A percentile compares a stretch with the other conserved stretches of the same genome.
phyloP scores from a whole-genome alignment of 2,113 vertebrate species.

The Strigops habroptila region DNA sequence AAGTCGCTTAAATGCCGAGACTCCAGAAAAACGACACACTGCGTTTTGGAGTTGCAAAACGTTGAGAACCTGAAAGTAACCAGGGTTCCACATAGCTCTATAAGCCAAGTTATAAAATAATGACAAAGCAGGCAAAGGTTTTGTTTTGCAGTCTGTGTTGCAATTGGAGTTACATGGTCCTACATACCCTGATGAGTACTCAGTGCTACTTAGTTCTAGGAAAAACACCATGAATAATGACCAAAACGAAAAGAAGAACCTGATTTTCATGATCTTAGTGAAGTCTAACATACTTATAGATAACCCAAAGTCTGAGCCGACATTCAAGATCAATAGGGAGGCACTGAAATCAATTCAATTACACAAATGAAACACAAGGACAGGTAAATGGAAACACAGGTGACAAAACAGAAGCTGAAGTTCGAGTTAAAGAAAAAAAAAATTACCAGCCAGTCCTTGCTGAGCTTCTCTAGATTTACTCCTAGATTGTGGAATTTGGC shows the following conservation, averaged over 20 bases:
- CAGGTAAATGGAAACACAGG: background rate
- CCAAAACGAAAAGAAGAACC: background rate
- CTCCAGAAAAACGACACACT: background rate
- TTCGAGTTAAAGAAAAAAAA: background rate
- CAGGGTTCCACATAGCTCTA: background rate
- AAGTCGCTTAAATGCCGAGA: background rate
- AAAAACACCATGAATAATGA: background rate
- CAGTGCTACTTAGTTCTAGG: background rate
- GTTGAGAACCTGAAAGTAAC: background rate
- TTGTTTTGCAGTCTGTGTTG: background rate
- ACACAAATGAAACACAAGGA: background rate
- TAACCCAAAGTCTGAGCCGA: background rate
- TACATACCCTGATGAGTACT: background rate
- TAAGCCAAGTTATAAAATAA: background rate
- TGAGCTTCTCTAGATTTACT: background rate
- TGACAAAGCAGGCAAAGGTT: background rate
- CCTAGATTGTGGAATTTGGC: background rate
- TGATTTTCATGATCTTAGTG: background rate
- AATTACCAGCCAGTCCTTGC: background rate
- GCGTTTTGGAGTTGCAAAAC: background rate
- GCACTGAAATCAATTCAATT: background rate
- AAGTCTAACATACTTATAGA: background rate
- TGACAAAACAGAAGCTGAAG: background rate
- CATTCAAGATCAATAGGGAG: background rate
- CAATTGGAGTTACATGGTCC: background rate